Base-by-base conservation (phyloP, 2,888 invertebrate genomes). In the Agonopterix heracliana region DNA sequence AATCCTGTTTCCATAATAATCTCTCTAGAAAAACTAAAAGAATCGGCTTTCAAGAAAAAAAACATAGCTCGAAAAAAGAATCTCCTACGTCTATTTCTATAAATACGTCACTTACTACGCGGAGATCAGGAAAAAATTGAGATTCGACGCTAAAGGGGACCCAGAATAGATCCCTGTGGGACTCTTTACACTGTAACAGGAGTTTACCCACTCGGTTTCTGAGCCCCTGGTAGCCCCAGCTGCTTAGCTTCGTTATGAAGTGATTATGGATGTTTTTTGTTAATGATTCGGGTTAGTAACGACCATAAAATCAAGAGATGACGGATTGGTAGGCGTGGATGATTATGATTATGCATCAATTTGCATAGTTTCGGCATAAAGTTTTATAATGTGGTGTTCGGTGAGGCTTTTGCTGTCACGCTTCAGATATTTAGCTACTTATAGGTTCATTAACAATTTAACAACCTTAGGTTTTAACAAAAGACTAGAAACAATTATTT, bases 101-200 rank as follows among this genome's bases (percentile, higher is more conserved):
- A 84, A 84, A 87, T 87, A 87, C 78, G 68, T 73, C 82, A 78
- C 81, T 81, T 79, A 77, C 71, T 58, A 54, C 68, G 59, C 65
- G 63, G 64, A 63, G 64, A 56, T 53, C 59, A 58, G 57, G 62
- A 63, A 68, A 71, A 74, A 75, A 73, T 26, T 26, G 26, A 26
- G 26, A 26, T 74, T 71, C 61, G 67, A 74, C 26, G 62, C 57
- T 61, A 66, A 74, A 78, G 82, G 82, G 84, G 76, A 71, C 82
- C 80, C 64, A 79, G 79, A 86, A 86, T 87, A 87, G 82, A 75
- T 86, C 87, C 87, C 87, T 72, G 74, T 65, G 87, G 85, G 85
- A 88, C 84, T 81, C 77, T 71, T 71, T 72, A 72, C 71, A 63
- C 63, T 66, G 81, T 71, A 74, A 78, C 74, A 56, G 57, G 79